Base-by-base conservation (phyloP, 1,140 invertebrate genomes). In the Saccostrea glomerata region DNA sequence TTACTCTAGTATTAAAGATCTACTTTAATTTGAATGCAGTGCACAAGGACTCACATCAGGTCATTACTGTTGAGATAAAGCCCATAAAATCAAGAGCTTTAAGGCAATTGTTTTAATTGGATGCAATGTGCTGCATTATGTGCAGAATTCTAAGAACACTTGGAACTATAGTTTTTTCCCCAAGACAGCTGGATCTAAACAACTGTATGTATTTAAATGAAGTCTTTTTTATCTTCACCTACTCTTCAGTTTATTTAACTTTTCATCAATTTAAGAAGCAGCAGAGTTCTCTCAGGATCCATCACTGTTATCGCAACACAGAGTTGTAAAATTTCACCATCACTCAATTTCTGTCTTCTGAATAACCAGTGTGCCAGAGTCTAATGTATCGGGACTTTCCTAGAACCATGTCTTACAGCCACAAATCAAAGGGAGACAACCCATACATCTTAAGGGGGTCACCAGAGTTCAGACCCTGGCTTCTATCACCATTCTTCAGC, bases 11-110 rank as follows among this genome's bases (percentile, higher is more conserved):
- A 77, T 6, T 77, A 25, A 3, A 30, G 25, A 13, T 77, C 70
- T 77, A 77, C 70, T 77, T 63, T 17, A 77, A 77, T 30, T 36
- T 77, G 70, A 77, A 77, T 36, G 70, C 70, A 77, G 70, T 77
- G 70, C 70, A 77, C 70, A 77, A 30, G 25, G 23, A 77, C 17
- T 77, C 70, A 77, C 25, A 15, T 77, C 70, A 77, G 25, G 30
- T 77, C 70, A 36, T 30, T 77, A 30, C 30, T 77, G 25, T 77
- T 63, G 17, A 30, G 58, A 63, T 77, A 36, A 77, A 30, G 11
- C 25, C 15, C 23, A 30, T 30, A 11, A 25, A 36, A 17, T 77
- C 70, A 77, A 36, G 70, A 12, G 25, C 25, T 77, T 30, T 30
- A 77, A 25, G 15, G 70, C 23, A 36, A n/a, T n/a, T 36, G 70